A percentile compares a stretch with the other conserved stretches of the same genome.
These are phyloP conservation scores for Pseudoatta argentina DNA, from an alignment of 1,140 invertebrate genomes.

Conservation along the genomic window DNA sequence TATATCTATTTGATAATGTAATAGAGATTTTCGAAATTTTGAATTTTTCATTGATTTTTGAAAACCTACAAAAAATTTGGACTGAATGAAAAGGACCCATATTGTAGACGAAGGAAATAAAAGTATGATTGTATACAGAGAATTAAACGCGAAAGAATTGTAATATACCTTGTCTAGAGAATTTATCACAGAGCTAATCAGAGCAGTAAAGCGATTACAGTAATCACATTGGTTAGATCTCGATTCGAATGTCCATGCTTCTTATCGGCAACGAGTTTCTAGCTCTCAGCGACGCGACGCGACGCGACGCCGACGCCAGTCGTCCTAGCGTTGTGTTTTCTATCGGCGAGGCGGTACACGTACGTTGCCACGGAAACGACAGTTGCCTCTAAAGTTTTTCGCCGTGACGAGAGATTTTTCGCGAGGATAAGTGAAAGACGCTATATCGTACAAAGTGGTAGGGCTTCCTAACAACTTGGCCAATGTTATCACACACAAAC, in stretches of 20 bases:
- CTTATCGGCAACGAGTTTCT: not conserved
- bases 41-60: too few species aligned
- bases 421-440: slow-evolving; percentile 65
- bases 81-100: too few species aligned
- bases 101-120: too few species aligned
- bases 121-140: too few species aligned
- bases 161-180: not conserved
- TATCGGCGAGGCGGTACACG: slow-evolving; percentile 51
- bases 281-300: not conserved
- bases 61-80: too few species aligned
- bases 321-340: slow-evolving; percentile 45
- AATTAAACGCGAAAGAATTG: not conserved
- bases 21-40: too few species aligned
- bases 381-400: slow-evolving; percentile 71
- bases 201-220: not conserved
- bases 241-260: not conserved
- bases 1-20: too few species aligned
- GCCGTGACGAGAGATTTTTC: slow-evolving; percentile 69
- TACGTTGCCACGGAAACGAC: slow-evolving; percentile 72
- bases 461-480: slow-evolving; percentile 69
- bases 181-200: slow-evolving; percentile 7
- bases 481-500: slow-evolving; percentile 35
- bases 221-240: not conserved
- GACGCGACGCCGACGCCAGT: slow-evolving; percentile 46
- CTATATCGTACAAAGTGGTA: slow-evolving; percentile 64